Conservation (phyloP, 2,888 invertebrate genomes). For the Cryptophagus acutangulus region DNA sequence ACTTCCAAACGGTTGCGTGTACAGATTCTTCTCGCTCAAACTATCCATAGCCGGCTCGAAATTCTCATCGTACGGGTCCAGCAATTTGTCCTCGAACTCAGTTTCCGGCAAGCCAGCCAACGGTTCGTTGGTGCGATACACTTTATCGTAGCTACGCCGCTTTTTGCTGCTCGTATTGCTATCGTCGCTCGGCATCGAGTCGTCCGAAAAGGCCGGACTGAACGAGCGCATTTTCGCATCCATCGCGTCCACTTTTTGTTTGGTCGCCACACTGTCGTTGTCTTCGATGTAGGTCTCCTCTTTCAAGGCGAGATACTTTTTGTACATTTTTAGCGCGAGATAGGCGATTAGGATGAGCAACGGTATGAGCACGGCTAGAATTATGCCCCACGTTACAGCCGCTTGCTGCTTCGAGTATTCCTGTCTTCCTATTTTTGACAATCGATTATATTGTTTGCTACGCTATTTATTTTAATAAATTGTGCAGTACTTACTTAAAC, state of each 20-base stretch:
- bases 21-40: not conserved
- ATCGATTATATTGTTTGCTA: not conserved
- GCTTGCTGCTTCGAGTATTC: conserved; percentile 74
- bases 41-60: not conserved
- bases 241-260: conserved; percentile 1
- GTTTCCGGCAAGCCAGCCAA: conserved; percentile 64
- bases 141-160: conserved; percentile 71
- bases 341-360: conserved; percentile 60
- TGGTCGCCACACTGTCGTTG: conserved; percentile 13
- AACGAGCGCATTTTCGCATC: not conserved
- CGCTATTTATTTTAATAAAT: not conserved
- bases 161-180: conserved; percentile 50
- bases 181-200: not conserved
- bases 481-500: conserved; percentile 73
- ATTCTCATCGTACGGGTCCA: conserved; percentile 51
- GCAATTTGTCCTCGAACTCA: conserved; percentile 73
- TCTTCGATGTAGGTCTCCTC: no score
- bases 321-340: conserved; percentile 58
- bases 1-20: not conserved
- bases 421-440: conserved; percentile 58
- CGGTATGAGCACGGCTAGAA: conserved; percentile 72
- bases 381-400: conserved; percentile 72
- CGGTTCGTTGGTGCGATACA: conserved; percentile 81
- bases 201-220: conserved; percentile 5
- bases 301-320: conserved; percentile 47